A percentile compares a stretch with the other conserved stretches of the same genome.
phyloP scores from a whole-genome alignment of 1,140 invertebrate species.

The Drosophila prosaltans region DNA sequence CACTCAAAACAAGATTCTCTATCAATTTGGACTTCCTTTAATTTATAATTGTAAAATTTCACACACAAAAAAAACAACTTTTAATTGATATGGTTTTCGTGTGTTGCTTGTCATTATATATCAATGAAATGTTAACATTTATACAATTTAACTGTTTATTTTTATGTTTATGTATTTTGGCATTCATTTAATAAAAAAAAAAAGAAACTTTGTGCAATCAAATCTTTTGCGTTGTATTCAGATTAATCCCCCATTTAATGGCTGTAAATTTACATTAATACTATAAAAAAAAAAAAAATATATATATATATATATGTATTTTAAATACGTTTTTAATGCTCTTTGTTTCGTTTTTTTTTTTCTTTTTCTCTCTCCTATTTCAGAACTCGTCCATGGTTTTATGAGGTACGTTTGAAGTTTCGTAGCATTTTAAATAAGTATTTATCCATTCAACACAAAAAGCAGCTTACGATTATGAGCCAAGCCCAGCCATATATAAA shows the following conservation, averaged over 20 bases:
- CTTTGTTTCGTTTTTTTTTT: conserved; percentile 13
- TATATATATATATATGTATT: neutral
- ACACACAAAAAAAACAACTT: neutral
- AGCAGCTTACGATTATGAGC: conserved; percentile 61
- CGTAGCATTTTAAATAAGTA: conserved; percentile 18
- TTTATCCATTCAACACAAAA: conserved; percentile 42
- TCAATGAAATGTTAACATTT: neutral
- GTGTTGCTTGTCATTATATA: neutral
- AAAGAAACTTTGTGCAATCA: neutral
- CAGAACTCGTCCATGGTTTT: conserved; percentile 71
- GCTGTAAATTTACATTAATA: conserved; percentile 9
- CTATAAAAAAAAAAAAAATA: neutral
- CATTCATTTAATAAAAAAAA: neutral
- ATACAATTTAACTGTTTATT: conserved; percentile 1
- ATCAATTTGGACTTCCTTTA: too few species aligned
- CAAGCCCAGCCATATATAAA: conserved; percentile 25
- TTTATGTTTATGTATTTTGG: neutral
- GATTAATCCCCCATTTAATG: conserved; percentile 5
- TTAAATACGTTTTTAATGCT: conserved; percentile 18
- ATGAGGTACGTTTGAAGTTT: conserved; percentile 62
- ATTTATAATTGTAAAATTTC: too few species aligned
- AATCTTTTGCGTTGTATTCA: conserved; percentile 4
- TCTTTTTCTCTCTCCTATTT: conserved; percentile 36
- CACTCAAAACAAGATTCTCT: too few species aligned
- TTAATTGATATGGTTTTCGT: neutral